Conservation (phyloP, 2,113 vertebrate genomes). For the Macrotus californicus region DNA sequence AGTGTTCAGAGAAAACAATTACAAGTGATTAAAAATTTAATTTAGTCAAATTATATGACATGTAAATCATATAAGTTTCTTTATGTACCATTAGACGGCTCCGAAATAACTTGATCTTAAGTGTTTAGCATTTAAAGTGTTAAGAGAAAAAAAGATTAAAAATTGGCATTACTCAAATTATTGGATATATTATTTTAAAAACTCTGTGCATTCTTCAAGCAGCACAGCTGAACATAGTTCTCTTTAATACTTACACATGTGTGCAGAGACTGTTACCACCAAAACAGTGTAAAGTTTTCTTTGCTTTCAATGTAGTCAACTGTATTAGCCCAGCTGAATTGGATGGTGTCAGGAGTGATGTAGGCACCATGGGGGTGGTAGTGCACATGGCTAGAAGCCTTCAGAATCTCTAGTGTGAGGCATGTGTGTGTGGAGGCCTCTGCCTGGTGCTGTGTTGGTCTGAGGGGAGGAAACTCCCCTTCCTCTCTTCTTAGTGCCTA, state of each 20-base stretch:
- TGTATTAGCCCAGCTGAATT: slow-evolving; percentile 80
- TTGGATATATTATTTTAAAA: slow-evolving; percentile 59
- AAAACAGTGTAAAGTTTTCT: not conserved
- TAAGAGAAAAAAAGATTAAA: slow-evolving; percentile 42
- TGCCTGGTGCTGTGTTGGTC: not conserved
- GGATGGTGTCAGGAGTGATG: slow-evolving; percentile 62
- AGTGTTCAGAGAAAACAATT: not conserved
- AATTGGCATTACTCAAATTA: slow-evolving; percentile 54
- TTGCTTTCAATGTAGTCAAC: slow-evolving; percentile 56
- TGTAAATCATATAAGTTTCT: not conserved
- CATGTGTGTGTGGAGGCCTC: slow-evolving; percentile 26
- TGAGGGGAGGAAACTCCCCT: not conserved
- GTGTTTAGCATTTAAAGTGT: slow-evolving; percentile 37
- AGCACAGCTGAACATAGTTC: not conserved
- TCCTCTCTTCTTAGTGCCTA: not conserved
- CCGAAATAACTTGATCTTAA: slow-evolving; percentile 44
- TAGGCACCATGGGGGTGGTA: not conserved
- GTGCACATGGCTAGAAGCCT: slow-evolving; percentile 46
- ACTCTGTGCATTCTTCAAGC: not conserved
- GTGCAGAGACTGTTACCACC: not conserved
- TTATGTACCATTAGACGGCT: slow-evolving; percentile 28
- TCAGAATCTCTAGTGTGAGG: not conserved
- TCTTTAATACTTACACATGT: not conserved
- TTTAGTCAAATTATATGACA: not conserved
- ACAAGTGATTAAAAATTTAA: not conserved